phyloP scores from a whole-genome alignment of 2,888 invertebrate genomes.

The Cheilosia soror region DNA sequence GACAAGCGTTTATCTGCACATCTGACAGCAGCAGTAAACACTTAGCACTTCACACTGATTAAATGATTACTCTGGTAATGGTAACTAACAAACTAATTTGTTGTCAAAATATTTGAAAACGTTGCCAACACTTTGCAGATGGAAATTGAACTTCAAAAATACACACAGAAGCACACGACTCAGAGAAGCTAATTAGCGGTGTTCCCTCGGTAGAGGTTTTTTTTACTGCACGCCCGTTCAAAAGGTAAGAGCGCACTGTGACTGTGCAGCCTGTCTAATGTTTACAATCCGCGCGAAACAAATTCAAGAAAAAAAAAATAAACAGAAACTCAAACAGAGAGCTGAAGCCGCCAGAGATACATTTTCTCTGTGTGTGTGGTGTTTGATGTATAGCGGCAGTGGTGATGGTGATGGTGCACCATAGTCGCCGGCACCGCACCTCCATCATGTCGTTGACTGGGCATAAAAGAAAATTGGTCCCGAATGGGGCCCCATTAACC shows the following conservation, averaged over 20 bases:
- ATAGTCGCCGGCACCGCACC: slow-evolving; percentile 7
- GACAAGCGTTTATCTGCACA: slow-evolving; percentile 34
- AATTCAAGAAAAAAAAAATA: slow-evolving; percentile 38
- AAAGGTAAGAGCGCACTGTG: slow-evolving; percentile 65
- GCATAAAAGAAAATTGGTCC: not conserved
- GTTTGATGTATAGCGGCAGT: slow-evolving; percentile 1
- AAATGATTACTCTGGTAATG: not conserved
- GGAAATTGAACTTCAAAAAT: not conserved
- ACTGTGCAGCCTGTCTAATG: slow-evolving; percentile 42
- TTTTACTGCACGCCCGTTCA: slow-evolving; percentile 60
- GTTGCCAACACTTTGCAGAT: slow-evolving; percentile 15
- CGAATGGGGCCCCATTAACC: slow-evolving; percentile 4
- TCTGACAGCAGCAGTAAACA: slow-evolving; percentile 25
- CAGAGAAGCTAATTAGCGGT: slow-evolving; percentile 55
- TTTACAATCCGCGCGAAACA: slow-evolving; percentile 65
- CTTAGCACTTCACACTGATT: slow-evolving; percentile 41
- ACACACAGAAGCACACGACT: slow-evolving; percentile 4
- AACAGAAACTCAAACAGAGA: slow-evolving; percentile 35
- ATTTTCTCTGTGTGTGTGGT: slow-evolving; percentile 20
- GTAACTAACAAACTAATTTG: slow-evolving; percentile 44
- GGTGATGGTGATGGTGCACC: too few relatives aligned
- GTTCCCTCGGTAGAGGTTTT: slow-evolving; percentile 19
- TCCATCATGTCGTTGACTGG: slow-evolving; percentile 17
- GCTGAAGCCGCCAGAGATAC: slow-evolving; percentile 40
- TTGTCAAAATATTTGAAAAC: slow-evolving; percentile 55